Base-by-base conservation (phyloP, 2,797 vertebrate genomes). In the Melanotaenia parkinsoni region DNA sequence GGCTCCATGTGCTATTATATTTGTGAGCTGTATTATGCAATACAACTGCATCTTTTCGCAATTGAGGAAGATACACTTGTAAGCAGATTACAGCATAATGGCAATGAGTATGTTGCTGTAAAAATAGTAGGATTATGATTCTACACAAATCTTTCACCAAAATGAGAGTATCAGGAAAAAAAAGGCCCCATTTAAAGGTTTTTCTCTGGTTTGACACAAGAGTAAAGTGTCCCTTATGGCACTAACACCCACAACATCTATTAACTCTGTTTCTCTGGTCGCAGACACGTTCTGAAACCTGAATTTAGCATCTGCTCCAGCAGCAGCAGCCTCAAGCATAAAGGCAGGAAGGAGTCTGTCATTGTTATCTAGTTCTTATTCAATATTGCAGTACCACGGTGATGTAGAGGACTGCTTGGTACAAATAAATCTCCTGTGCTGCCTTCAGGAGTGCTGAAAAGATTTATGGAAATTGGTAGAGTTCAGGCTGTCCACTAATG, bases 381-480 rank as follows among this genome's bases (percentile, higher is more conserved):
- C 78, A 84, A 84, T 77, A 69, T 26, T 30, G 4, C 57, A 85
- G 79, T 62, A 70, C 72, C 81, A 72, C 62, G 3, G 66, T 74
- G 69, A 79, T 75, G 54, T 62, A 81, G 72, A 72, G 72, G 72
- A 76, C 60, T 43, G 47, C 70, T 33, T 30, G 9, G 61, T 32
- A 20, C 30, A 74, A 63, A 79, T 89, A 85, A 87, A 91, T 92
- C 77, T 80, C 28, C 53, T 3, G 67, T 14, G 79, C 76, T 76
- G 80, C 88, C 81, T 76, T 71, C 71, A 78, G 86, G 70, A 85
- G 63, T 5, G 38, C 86, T 50, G 30, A 65, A 77, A 85, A 81
- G 84, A 91, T 89, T 91, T 86, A 91, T 88, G 83, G 81, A 89
- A 84, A 90, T 85, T 88, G 81, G 81, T 78, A 74, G 80, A 81